Percentiles rank a stretch among this genome's conserved stretches.
Conservation (phyloP, 2,113 vertebrate species). For the Trematomus loennbergii region DNA sequence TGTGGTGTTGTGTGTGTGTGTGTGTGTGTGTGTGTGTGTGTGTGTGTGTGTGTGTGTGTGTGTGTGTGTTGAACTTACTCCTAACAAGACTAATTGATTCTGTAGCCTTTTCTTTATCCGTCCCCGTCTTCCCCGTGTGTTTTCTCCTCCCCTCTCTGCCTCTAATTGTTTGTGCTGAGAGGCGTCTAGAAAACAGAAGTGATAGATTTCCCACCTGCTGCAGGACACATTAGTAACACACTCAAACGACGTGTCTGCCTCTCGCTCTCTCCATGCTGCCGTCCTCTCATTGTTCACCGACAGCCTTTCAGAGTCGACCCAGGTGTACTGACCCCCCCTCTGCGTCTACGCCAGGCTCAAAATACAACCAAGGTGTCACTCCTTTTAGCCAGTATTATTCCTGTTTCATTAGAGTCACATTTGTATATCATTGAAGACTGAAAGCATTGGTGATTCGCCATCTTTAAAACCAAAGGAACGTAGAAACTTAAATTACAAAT, state of each 20-base stretch:
- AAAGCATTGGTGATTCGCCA: background rate
- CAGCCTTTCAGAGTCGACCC: constrained; percentile 45
- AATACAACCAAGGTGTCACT: background rate
- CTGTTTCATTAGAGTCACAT: background rate
- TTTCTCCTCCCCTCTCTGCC: constrained; percentile 25
- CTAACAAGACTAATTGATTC: constrained; percentile 77
- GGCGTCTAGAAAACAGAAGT: constrained; percentile 58
- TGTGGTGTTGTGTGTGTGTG: constrained; percentile 27
- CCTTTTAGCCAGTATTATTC: background rate
- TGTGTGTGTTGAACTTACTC: constrained; percentile 48
- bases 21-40: constrained; percentile 36
- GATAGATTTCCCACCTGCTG: constrained; percentile 72
- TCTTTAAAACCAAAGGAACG: background rate
- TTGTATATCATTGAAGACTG: background rate
- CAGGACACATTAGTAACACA: constrained; percentile 62
- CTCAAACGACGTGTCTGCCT: constrained; percentile 51
- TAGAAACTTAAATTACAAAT: no score
- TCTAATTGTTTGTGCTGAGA: constrained; percentile 60
- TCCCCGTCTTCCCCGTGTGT: constrained; percentile 36
- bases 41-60: constrained; percentile 23
- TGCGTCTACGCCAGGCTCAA: constrained; percentile 13
- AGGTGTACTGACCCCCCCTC: constrained; percentile 29
- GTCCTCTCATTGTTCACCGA: constrained; percentile 38
- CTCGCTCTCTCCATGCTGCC: constrained; percentile 15
- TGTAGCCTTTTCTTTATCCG: constrained; percentile 67